Evolutionary conservation across 2,797 vertebrate species (phyloP), one percentile per base, ranked within the genome.

Genomic region (Smutsia gigantea): DNA sequence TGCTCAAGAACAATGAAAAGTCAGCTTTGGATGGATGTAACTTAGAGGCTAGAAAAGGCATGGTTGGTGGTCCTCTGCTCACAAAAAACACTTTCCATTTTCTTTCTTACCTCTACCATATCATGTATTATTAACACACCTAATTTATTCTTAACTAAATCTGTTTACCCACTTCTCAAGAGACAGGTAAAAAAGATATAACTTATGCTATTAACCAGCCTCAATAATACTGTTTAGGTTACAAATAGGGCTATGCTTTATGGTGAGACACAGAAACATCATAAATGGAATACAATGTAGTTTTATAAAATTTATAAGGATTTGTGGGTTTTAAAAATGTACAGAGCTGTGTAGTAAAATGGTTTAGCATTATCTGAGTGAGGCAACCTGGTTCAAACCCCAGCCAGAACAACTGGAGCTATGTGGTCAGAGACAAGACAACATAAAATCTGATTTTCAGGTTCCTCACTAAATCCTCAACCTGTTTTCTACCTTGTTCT

Each of bases 1-100:
- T 87, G 10, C 3, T 94, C 3, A 53, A 77, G 37, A 34, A 25
- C 13, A 85, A 21, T 31, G 14, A 4, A 31, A 89, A 72, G 25
- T 66, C 10, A 84, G 0, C 2, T 81, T 68, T 53, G 19, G 7
- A 77, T 61, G 51, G 29, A 4, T 66, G 2, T 7, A 68, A 39
- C 10, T 87, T 29, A 77, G 8, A 72, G 8, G 13, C 9, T n/a
- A 61, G 14, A 42, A 46, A 91, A 72, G 1, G 25, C 37, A 34
- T 1, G 27, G 13, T 0, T 23, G 1, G 12, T 6, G 0, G 2
- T 14, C 1, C 31, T 29, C 15, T 89, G 1, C 34, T 82, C 37
- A 59, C 4, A 53, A 31, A 13, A 78, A 27, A 1, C 11, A 71
- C 0, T 91, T 79, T 18, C 23, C 3, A 25, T 59, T 78, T 74